Base-by-base conservation (phyloP, 2,113 vertebrate species). In the Amphiprion ocellaris region DNA sequence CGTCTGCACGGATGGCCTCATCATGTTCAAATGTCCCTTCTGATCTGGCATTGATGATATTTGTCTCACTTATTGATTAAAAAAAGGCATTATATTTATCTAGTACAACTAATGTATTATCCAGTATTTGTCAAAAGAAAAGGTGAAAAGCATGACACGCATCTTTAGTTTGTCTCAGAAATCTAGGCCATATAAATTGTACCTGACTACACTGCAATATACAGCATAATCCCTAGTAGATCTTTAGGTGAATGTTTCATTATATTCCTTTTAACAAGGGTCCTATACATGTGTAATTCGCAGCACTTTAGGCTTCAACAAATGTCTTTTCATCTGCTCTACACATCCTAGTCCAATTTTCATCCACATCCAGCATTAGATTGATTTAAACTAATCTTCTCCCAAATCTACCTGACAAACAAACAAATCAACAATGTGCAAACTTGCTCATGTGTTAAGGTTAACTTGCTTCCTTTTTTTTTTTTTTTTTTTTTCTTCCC, bases 181-280 rank as follows among this genome's bases (percentile, higher is more conserved):
- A 82, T 55, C n/a, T 7, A 39, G 16, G 46, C 46, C 59, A 63
- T n/a, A 44, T 52, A 15, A 58, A 73, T 5, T 55, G 3, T 23
- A 10, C 39, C 6, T 69, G 47, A 67, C 74, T 76, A 23, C 41
- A 67, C 28, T 66, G 21, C 66, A 26, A 12, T 24, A 12, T 69
- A 19, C 16, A 17, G 33, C 2, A 59, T 54, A 56, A 61, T 17
- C 49, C n/a, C 14, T 14, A 39, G 41, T 59, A 53, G 44, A 68
- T 78, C 56, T 69, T 83, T 64, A 67, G 12, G 2, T 10, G 19
- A 33, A 16, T 30, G 72, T 39, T 26, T 67, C 50, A 10, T 74
- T 71, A 24, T 66, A 37, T 49, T 46, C 24, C 7, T 8, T 33
- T 37, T 37, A 37, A 37, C 33, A 37, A 61, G 28, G 62, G 41